A percentile compares a stretch with the other conserved stretches of the same genome.
These are phyloP conservation scores for Notolabrus celidotus DNA, from an alignment of 2,797 vertebrate genomes.

Conservation along the genomic window DNA sequence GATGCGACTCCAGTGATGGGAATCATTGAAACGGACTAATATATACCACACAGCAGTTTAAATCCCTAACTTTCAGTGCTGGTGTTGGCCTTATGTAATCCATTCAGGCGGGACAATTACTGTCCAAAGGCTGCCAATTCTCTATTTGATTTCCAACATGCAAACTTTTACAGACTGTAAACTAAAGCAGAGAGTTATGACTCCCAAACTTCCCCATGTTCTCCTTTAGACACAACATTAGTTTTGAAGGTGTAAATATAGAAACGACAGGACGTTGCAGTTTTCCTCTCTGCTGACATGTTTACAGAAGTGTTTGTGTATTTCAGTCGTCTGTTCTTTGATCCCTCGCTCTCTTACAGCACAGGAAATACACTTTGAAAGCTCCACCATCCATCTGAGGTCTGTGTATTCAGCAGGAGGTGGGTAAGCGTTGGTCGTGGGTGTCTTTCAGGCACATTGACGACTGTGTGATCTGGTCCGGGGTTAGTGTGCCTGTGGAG, in stretches of 20 bases:
- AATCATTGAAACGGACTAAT: not conserved
- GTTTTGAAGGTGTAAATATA: not conserved
- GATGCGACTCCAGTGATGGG: not conserved
- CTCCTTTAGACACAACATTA: not conserved
- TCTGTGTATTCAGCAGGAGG: slow-evolving; percentile 14
- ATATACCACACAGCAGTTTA: not conserved
- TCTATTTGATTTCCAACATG: not conserved
- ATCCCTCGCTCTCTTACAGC: slow-evolving; percentile 1
- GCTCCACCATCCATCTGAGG: slow-evolving; percentile 27
- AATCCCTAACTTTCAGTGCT: not conserved
- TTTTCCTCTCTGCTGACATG: not conserved
- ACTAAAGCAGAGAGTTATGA: not conserved
- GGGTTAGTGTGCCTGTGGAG: slow-evolving; percentile 23
- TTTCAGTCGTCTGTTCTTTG: slow-evolving; percentile 23
- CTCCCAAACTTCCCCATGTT: not conserved
- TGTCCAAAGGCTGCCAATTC: no score
- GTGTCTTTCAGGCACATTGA: slow-evolving; percentile 28
- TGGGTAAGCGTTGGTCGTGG: not conserved
- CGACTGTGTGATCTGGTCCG: slow-evolving; percentile 35
- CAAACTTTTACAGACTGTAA: not conserved
- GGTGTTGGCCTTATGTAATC: not conserved
- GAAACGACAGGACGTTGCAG: not conserved
- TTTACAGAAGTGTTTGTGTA: slow-evolving; percentile 1
- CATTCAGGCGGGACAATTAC: not conserved
- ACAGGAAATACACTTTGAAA: slow-evolving; percentile 45